A percentile compares a stretch with the other conserved stretches of the same genome.
Evolutionary conservation across 2,113 vertebrate genomes (phyloP).

Genomic region (Rhinopomastus cyanomelas): DNA sequence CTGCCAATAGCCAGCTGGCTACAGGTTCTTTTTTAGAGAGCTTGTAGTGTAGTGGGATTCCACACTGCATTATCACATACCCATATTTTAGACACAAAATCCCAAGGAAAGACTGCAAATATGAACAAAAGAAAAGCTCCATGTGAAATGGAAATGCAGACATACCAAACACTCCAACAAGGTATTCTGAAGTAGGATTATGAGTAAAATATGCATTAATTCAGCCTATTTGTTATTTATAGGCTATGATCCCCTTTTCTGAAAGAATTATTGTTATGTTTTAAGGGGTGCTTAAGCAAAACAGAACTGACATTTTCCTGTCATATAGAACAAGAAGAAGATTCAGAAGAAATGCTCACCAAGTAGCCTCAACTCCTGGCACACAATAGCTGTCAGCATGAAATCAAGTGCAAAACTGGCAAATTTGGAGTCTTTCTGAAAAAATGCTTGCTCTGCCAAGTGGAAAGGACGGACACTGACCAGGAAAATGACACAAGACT

Average conservation of each 20-base stretch:
- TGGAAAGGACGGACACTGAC: slow-evolving; percentile 38
- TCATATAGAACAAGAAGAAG: neutral
- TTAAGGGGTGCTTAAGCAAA: neutral
- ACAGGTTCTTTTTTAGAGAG: neutral
- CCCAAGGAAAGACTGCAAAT: neutral
- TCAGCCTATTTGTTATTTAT: neutral
- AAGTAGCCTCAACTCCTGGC: slow-evolving; percentile 32
- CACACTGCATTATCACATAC: neutral
- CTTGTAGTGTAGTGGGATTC: neutral
- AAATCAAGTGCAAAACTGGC: slow-evolving; percentile 15
- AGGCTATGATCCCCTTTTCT: neutral
- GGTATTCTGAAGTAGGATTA: neutral
- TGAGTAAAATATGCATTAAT: neutral
- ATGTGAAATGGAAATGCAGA: neutral
- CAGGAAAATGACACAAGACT: slow-evolving; percentile 2
- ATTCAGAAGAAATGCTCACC: neutral
- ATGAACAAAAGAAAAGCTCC: neutral
- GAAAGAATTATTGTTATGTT: neutral
- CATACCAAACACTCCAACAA: neutral
- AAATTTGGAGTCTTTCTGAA: slow-evolving; percentile 48
- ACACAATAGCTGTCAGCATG: neutral
- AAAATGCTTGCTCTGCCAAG: neutral
- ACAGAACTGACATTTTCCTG: neutral
- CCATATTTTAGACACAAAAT: neutral
- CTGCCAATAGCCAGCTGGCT: neutral